These are phyloP conservation scores for Rhaphigaster nebulosa DNA, from an alignment of 2,888 invertebrate genomes.

Conservation along the genomic window DNA sequence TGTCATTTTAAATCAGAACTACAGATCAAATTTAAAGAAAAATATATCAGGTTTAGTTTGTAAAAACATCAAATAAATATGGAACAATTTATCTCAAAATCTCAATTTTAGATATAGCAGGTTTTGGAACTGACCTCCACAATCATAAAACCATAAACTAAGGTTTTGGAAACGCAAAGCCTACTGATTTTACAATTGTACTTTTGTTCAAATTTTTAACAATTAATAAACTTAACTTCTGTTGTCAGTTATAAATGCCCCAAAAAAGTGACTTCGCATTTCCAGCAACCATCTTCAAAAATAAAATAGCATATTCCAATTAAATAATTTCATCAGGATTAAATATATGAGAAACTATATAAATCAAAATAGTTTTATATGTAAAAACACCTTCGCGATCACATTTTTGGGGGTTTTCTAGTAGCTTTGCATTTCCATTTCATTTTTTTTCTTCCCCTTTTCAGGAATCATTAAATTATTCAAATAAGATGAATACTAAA, in stretches of 20 bases:
- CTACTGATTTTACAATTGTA: neutral
- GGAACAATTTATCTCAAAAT: neutral
- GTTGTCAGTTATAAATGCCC: neutral
- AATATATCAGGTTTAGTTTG: neutral
- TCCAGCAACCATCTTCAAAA: conserved; percentile 40
- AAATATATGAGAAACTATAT: neutral
- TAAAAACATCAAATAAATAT: no score
- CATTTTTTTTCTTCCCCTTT: neutral
- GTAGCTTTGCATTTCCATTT: conserved; percentile 56
- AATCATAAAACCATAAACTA: neutral
- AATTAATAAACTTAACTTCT: neutral
- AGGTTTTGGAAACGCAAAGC: conserved; percentile 43
- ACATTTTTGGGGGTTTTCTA: conserved; percentile 45
- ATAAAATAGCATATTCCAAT: neutral
- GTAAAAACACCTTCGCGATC: conserved; percentile 35
- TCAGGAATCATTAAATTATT: neutral
- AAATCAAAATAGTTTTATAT: neutral
- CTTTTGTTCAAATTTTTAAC: neutral
- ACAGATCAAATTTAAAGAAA: neutral
- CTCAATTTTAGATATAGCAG: neutral
- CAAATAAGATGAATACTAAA: neutral
- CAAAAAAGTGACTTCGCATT: conserved; percentile 58
- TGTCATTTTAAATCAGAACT: no score
- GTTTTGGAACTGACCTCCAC: neutral
- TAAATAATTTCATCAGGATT: neutral